Percentiles rank a stretch among this genome's conserved stretches.
Evolutionary conservation across 2,113 vertebrate species (phyloP).

Genomic region (Panthera leo): DNA sequence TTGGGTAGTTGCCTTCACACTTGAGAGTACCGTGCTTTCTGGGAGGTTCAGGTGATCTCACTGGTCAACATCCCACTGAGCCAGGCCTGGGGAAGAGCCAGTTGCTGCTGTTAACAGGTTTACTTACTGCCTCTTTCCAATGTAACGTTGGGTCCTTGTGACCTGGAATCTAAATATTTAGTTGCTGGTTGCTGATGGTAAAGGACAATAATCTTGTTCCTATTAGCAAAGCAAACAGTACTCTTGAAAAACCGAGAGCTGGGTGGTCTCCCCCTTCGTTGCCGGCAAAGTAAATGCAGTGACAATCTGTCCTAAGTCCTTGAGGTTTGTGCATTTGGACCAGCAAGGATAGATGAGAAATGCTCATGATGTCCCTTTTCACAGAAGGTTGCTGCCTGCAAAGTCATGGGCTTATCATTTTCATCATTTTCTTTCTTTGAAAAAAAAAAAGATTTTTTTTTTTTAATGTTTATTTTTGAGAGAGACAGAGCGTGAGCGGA

Average conservation of each 20-base stretch:
- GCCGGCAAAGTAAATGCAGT: neutral
- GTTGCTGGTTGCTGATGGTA: neutral
- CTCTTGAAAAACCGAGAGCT: neutral
- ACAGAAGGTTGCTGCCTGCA: neutral
- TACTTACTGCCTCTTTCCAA: neutral
- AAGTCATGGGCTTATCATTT: neutral
- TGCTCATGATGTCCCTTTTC: neutral
- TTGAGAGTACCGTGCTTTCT: constrained; percentile 1
- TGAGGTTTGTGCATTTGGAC: neutral
- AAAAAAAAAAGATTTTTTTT: too few relatives aligned
- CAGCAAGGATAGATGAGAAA: neutral
- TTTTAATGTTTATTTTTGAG: too few relatives aligned
- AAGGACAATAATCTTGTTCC: neutral
- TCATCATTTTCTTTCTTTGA: neutral
- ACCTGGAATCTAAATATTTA: neutral
- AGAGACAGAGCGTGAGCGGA: too few relatives aligned
- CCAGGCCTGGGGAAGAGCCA: neutral
- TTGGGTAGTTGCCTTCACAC: neutral
- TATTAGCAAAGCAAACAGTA: neutral
- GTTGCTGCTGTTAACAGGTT: constrained; percentile 9
- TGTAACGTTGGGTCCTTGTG: neutral
- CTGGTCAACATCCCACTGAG: neutral
- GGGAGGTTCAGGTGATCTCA: constrained; percentile 23
- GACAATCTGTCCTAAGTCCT: neutral
- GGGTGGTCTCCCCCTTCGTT: neutral